A percentile compares a stretch with the other conserved stretches of the same genome.
Evolutionary conservation across 2,888 invertebrate species (phyloP).

Genomic region (Lithosia quadra): DNA sequence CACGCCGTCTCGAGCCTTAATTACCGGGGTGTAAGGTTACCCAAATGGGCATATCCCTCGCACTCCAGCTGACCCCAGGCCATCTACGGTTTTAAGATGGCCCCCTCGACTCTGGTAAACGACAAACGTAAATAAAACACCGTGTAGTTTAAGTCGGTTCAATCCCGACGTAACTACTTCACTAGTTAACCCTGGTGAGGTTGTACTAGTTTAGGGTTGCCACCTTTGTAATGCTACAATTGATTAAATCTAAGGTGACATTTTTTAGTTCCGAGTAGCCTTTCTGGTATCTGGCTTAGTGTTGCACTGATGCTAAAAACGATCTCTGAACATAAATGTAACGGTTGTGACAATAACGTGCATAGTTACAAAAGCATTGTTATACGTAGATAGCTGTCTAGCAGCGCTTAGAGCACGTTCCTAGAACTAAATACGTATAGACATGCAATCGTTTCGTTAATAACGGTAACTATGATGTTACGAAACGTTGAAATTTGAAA

Average conservation of each 20-base stretch:
- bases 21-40: too few species aligned
- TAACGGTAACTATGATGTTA: constrained; percentile 16
- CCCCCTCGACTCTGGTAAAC: too few species aligned
- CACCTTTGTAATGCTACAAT: too few species aligned
- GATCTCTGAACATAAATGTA: constrained; percentile 6
- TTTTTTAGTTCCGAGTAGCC: neutral
- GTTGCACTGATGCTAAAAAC: neutral
- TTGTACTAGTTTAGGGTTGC: too few species aligned
- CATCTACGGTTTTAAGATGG: too few species aligned
- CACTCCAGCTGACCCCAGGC: too few species aligned
- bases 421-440: constrained; percentile 37
- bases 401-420: constrained; percentile 37
- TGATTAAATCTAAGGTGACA: neutral
- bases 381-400: constrained; percentile 15
- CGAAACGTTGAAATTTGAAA: neutral
- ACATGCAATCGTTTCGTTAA: constrained; percentile 41
- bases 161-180: too few species aligned
- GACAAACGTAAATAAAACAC: too few species aligned
- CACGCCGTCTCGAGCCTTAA: too few species aligned
- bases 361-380: constrained; percentile 22
- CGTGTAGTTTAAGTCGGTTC: too few species aligned
- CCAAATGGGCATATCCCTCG: too few species aligned
- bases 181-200: too few species aligned
- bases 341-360: constrained; percentile 18
- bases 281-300: neutral